Conservation (phyloP, 2,113 vertebrate genomes). For the Epinephelus cyanopodus region DNA sequence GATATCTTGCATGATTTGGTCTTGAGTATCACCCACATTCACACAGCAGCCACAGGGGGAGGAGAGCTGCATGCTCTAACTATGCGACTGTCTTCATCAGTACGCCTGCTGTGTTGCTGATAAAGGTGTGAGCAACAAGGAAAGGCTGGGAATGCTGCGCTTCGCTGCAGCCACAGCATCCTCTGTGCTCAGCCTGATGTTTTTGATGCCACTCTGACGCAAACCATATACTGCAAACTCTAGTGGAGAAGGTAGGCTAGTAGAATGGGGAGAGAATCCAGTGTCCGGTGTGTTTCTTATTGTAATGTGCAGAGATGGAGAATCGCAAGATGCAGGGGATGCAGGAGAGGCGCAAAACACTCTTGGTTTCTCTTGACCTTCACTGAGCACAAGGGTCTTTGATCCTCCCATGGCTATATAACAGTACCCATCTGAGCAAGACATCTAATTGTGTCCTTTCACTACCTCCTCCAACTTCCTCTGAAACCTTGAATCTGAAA, state of each 20-base stretch:
- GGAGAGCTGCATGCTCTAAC: slow-evolving; percentile 27
- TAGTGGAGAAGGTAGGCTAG: slow-evolving; percentile 32
- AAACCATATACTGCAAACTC: slow-evolving; percentile 44
- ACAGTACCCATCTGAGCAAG: slow-evolving; percentile 12
- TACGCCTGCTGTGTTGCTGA: slow-evolving; percentile 66
- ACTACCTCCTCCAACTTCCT: slow-evolving; percentile 33
- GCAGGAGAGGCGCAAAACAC: background rate
- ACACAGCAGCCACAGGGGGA: slow-evolving; percentile 27
- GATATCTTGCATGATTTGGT: slow-evolving; percentile 45
- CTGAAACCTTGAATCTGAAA: slow-evolving; percentile 18
- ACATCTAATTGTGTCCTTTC: slow-evolving; percentile 36
- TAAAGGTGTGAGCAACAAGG: slow-evolving; percentile 70
- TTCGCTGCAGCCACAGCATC: slow-evolving; percentile 48
- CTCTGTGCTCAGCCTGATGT: slow-evolving; percentile 50
- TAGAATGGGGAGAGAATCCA: background rate
- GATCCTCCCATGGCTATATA: background rate
- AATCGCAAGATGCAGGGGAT: slow-evolving; percentile 1
- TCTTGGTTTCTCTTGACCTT: slow-evolving; percentile 10
- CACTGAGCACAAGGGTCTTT: background rate
- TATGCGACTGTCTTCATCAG: slow-evolving; percentile 58
- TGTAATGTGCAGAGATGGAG: background rate
- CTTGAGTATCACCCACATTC: slow-evolving; percentile 48
- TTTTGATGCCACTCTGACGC: slow-evolving; percentile 67
- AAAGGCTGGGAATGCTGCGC: slow-evolving; percentile 46
- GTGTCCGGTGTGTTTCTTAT: background rate